phyloP scores from a whole-genome alignment of 1,140 invertebrate genomes.

The Liolophura sinensis region DNA sequence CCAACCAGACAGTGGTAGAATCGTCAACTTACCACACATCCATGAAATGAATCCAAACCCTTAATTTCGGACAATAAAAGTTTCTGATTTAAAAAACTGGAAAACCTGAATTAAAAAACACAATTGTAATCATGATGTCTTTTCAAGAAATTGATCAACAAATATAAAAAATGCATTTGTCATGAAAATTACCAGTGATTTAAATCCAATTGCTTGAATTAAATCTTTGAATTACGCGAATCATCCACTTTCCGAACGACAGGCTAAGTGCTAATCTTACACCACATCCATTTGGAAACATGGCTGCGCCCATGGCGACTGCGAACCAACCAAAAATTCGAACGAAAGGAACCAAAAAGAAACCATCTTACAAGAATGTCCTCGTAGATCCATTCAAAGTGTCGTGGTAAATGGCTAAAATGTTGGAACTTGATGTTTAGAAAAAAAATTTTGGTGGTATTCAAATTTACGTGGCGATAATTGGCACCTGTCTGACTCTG shows the following conservation, averaged over 20 bases:
- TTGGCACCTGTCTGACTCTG: too few species aligned
- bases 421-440: too few species aligned
- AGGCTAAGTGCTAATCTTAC: constrained; percentile 10
- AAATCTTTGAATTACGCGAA: not conserved
- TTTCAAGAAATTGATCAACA: not conserved
- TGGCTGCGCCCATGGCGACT: constrained; percentile 19
- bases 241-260: constrained; percentile 10
- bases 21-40: too few species aligned
- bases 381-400: constrained; percentile 3
- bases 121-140: not conserved
- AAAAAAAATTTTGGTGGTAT: too few species aligned
- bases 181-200: not conserved
- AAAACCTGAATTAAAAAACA: too few species aligned
- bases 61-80: too few species aligned
- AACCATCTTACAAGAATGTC: constrained; percentile 9
- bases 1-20: too few species aligned
- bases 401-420: not conserved
- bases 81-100: too few species aligned
- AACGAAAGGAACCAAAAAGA: constrained; percentile 8
- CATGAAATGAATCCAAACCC: too few species aligned
- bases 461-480: too few species aligned
- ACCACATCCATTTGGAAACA: constrained; percentile 14
- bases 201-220: constrained; percentile 2
- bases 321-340: constrained; percentile 9
- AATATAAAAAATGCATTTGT: not conserved